Base-by-base conservation (phyloP, 2,113 vertebrate genomes). In the Nyctibius bracteatus region DNA sequence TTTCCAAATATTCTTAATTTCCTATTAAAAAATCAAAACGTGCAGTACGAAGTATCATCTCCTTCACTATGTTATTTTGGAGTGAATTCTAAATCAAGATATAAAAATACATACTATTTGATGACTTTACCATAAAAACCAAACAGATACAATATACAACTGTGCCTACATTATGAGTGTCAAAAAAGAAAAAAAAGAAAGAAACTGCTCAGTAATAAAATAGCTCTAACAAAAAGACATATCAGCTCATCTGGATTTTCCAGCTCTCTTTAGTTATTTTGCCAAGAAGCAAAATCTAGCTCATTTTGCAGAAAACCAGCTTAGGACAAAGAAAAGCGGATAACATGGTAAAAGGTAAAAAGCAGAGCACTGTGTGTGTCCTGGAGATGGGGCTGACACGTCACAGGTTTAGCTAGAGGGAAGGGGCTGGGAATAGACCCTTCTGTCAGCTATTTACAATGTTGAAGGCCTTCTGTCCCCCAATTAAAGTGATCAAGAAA, bases 1-100 rank as follows among this genome's bases (percentile, higher is more conserved):
- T 96, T 98, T 92, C 30, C n/a, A 97, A 98, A 97, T 96, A 97
- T 74, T 96, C 98, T 97, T 94, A 72, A 97, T 97, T 96, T 95
- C 75, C 81, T 92, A 80, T 92, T 39, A 93, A 97, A 97, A 96
- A 94, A 46, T 6, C 47, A 66, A 95, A 98, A 94, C 0, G 17
- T 66, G 65, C 79, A 96, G 95, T 88, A 73, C 27, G 25, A 97
- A 95, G 83, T 83, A 95, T 81, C 80, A 91, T 75, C 52, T 96
- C 75, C 81, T 92, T 94, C 91, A 83, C 44, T 71, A 81, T 7
- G 4, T 80, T 92, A 93, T 88, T 96, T 93, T 92, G 66, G 28
- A 72, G 75, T 75, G 39, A 94, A 79, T 92, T 91, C 73, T 90
- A 92, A 82, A 93, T 81, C 75, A 95, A 47, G 44, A 81, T 72